Base-by-base conservation (phyloP, 2,888 invertebrate species). In the Lasioglossum lativentre region DNA sequence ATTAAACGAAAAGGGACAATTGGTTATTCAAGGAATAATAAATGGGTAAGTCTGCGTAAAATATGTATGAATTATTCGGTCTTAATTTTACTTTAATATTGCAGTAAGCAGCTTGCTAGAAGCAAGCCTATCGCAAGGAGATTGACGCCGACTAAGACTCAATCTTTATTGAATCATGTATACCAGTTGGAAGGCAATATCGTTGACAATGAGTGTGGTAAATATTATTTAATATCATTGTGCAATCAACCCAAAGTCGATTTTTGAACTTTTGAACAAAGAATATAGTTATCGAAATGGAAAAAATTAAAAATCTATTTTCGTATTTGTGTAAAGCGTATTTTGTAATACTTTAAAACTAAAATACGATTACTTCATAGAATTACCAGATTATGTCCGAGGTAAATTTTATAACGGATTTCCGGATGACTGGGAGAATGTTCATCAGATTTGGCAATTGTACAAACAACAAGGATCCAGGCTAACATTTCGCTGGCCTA, bases 401-500 rank as follows among this genome's bases (percentile, higher is more conserved):
- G 91, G 89, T 4, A 95, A 95, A 89, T 95, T 95, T 90, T 88
- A 85, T 73, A 93, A 94, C 78, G 95, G 95, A n/a, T 95, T 95
- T 88, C 95, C 95, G 3, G 93, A 94, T 52, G 95, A 95, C 76
- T 95, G 95, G 95, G 89, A 93, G 75, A 94, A 94, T 79, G 92
- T 95, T 77, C 79, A 89, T 80, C 91, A 93, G 78, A 59, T 95
- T 16, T 95, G 95, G 95, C 90, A 81, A n/a, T 88, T 88, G 70
- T 95, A 89, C 59, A 68, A 92, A 19, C 81, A 75, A 6, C 77
- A 88, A 73, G 93, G 92, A 34, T 90, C 88, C 27, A 89, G 80
- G 16, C n/a, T 79, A 14, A 91, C 80, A 42, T 95, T 94, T 83
- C 92, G 93, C 52, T 95, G 95, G 95, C 95, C 95, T n/a, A 94